Percentiles rank a stretch among this genome's conserved stretches.
Conservation (phyloP, 2,888 invertebrate species). For the Diogma glabrata region DNA sequence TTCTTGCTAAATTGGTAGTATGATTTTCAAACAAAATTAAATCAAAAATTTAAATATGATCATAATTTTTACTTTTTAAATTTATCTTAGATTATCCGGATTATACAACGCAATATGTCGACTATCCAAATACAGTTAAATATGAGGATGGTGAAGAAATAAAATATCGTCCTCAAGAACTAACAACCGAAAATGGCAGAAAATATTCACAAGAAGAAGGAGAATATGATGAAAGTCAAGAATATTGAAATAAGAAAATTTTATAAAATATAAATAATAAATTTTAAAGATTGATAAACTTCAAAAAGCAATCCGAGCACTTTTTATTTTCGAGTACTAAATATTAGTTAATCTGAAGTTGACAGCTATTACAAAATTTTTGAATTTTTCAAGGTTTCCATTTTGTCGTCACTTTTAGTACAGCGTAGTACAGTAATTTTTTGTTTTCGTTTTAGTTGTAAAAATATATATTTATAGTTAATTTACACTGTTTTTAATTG, state of each 20-base stretch:
- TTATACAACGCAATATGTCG: conserved; percentile 46
- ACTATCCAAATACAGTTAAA: conserved; percentile 52
- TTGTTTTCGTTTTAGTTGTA: too few relatives aligned
- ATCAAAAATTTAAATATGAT: not conserved
- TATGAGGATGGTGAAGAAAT: conserved; percentile 56
- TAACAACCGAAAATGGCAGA: conserved; percentile 29
- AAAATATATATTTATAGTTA: too few relatives aligned
- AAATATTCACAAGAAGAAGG: conserved; percentile 16
- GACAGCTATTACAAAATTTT: too few relatives aligned
- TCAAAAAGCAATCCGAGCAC: too few relatives aligned
- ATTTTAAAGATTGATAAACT: too few relatives aligned
- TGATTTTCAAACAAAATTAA: conserved; percentile 29
- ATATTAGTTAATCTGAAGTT: too few relatives aligned
- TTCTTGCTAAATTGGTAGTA: conserved; percentile 35
- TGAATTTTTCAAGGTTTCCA: too few relatives aligned
- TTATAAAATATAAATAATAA: conserved; percentile 3
- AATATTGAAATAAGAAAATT: conserved; percentile 1
- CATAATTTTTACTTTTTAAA: too few relatives aligned
- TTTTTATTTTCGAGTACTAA: too few relatives aligned
- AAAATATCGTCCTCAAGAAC: conserved; percentile 54
- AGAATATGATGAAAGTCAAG: conserved; percentile 9
- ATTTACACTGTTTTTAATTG: too few relatives aligned
- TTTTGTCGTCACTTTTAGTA: too few relatives aligned
- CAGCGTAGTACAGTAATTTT: too few relatives aligned
- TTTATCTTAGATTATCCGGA: conserved; percentile 72